phyloP scores from a whole-genome alignment of 2,113 vertebrate genomes.

The Heloderma charlesbogerti region DNA sequence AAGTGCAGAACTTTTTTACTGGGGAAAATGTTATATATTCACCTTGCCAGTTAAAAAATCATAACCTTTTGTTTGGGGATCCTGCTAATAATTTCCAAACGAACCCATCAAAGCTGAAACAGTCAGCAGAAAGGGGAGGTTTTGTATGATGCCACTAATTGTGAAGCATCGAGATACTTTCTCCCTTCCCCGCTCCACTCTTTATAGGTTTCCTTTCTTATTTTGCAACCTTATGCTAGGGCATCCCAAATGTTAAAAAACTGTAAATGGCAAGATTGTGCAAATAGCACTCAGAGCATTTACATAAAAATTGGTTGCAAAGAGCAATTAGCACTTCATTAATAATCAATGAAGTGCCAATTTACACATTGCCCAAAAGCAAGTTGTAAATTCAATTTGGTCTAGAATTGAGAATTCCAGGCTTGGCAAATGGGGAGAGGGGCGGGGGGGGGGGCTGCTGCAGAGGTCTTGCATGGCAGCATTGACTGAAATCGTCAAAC shows the following conservation, averaged over 20 bases:
- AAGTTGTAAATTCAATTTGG: slow-evolving; percentile 79
- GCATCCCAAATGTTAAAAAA: slow-evolving; percentile 62
- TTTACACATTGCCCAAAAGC: slow-evolving; percentile 83
- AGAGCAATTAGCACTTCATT: slow-evolving; percentile 86
- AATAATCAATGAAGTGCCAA: slow-evolving; percentile 85
- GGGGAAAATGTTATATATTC: slow-evolving; percentile 52
- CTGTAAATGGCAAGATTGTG: slow-evolving; percentile 75
- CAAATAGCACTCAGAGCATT: slow-evolving; percentile 76
- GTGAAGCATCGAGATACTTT: slow-evolving; percentile 49
- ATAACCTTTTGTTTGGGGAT: slow-evolving; percentile 61
- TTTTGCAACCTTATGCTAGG: slow-evolving; percentile 62
- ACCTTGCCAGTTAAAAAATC: slow-evolving; percentile 42
- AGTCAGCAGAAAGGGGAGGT: slow-evolving; percentile 54
- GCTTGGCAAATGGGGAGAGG: slow-evolving; percentile 50
- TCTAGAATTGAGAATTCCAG: slow-evolving; percentile 71
- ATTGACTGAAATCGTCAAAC: neutral
- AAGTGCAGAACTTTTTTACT: slow-evolving; percentile 46
- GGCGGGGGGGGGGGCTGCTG: slow-evolving; percentile 46
- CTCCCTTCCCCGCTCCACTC: slow-evolving; percentile 12
- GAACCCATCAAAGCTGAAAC: slow-evolving; percentile 67
- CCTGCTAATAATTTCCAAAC: slow-evolving; percentile 65
- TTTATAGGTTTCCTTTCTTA: slow-evolving; percentile 70
- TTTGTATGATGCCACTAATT: slow-evolving; percentile 50
- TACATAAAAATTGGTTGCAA: slow-evolving; percentile 81
- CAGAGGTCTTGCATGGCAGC: slow-evolving; percentile 44